Evolutionary conservation across 2,797 vertebrate genomes (phyloP).

Genomic region (Basileuterus tristriatus): DNA sequence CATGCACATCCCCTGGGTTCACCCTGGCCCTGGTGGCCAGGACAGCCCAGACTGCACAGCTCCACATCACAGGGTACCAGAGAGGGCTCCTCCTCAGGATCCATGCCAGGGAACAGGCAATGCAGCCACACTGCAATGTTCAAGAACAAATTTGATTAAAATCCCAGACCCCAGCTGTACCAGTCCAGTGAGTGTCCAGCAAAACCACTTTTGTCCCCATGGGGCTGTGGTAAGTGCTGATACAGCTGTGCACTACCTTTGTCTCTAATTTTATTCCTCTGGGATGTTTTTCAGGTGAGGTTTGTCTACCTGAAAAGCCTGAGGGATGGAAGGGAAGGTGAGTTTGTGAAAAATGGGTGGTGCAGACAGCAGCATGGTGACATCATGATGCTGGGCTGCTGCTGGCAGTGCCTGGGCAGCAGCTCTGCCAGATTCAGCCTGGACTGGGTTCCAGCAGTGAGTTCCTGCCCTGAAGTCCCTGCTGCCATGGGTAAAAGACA

Average conservation of each 20-base stretch:
- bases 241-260: background rate
- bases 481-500: background rate
- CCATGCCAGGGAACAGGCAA: background rate
- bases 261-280: background rate
- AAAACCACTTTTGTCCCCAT: background rate
- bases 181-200: background rate
- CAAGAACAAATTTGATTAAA: background rate
- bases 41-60: background rate
- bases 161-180: background rate
- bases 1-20: background rate
- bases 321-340: background rate
- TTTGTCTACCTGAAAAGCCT: background rate
- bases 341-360: background rate
- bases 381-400: background rate
- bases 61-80: background rate
- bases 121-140: background rate
- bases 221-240: background rate
- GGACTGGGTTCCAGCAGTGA: background rate
- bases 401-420: background rate
- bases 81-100: background rate
- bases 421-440: background rate
- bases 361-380: background rate
- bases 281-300: background rate
- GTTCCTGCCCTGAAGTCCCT: background rate
- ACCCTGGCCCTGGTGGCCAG: background rate